Evolutionary conservation across 2,888 invertebrate species (phyloP).

Genomic region (Netelia virgata): DNA sequence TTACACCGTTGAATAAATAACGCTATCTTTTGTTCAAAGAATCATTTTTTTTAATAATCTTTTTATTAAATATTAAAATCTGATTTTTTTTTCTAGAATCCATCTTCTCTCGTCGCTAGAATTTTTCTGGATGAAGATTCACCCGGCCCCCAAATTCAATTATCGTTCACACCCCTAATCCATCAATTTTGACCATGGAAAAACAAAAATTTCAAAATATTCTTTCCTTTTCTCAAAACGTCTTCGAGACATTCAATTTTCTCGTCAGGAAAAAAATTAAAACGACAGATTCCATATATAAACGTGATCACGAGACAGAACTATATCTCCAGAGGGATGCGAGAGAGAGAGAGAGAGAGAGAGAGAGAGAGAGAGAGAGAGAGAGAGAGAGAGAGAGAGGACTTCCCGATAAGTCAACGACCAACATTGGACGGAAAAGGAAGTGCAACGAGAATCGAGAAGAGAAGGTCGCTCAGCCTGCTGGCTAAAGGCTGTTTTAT

Average conservation of each 20-base stretch:
- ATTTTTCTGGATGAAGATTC: too few species aligned
- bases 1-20: too few species aligned
- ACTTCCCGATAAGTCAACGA: slow-evolving; percentile 54
- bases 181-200: too few species aligned
- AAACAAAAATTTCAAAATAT: too few species aligned
- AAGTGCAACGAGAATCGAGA: slow-evolving; percentile 44
- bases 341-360: background rate
- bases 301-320: background rate
- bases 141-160: too few species aligned
- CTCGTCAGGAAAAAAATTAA: background rate
- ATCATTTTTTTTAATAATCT: too few species aligned
- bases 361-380: background rate
- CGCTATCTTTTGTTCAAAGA: too few species aligned
- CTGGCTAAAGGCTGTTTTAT: slow-evolving; percentile 36
- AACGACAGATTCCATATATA: background rate
- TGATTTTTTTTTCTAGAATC: too few species aligned
- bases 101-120: too few species aligned
- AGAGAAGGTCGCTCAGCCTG: slow-evolving; percentile 42
- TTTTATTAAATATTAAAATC: too few species aligned
- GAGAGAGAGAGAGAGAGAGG: background rate
- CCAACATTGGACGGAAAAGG: background rate
- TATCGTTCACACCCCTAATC: too few species aligned
- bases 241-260: background rate
- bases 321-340: too few species aligned
- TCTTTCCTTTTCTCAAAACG: background rate